Evolutionary conservation across 2,888 invertebrate species (phyloP), one percentile per base, ranked within the genome.

Genomic region (Choristoneura rosaceana): DNA sequence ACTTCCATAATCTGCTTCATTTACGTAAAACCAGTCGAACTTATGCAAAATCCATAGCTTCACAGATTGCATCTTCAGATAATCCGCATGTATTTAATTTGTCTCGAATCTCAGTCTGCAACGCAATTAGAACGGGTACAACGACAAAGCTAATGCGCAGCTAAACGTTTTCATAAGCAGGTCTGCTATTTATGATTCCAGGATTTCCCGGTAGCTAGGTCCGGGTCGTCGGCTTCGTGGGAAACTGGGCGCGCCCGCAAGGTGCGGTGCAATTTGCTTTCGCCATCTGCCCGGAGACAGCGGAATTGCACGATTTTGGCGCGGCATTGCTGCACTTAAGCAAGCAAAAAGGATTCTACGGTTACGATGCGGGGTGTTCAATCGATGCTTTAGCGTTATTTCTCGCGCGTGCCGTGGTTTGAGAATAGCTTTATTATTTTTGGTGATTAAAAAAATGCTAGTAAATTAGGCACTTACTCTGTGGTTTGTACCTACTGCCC

Each of bases 201-300:
- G 69, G 60, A 64, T 74, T 73, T 74, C 71, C 61, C 60, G 64
- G 63, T 74, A 41, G 73, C 63, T 62, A 67, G 71, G 58, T 69
- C 50, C 59, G 47, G 68, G 47, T 47, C 47, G 17, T 25, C 50
- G 77, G 81, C 80, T 82, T 76, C 87, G 90, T 90, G 89, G 87
- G 90, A 89, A 90, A 75, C 74, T 76, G 76, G 79, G 79, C 77
- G 71, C 76, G 66, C 75, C 76, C 75, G 84, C 84, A 86, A 90
- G 88, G 87, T 88, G 87, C 83, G 82, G 77, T 82, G 86, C 87
- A 87, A 86, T 88, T 90, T 86, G 84, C 87, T 84, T 87, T 80
- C 83, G 83, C 79, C 85, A 85, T 84, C 84, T 85, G 84, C 84
- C 77, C 79, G 76, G 76, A 80, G 78, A 75, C 74, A 69, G 73